These are phyloP conservation scores for Cephonodes hylas DNA, from an alignment of 2,888 invertebrate species.

Conservation along the genomic window DNA sequence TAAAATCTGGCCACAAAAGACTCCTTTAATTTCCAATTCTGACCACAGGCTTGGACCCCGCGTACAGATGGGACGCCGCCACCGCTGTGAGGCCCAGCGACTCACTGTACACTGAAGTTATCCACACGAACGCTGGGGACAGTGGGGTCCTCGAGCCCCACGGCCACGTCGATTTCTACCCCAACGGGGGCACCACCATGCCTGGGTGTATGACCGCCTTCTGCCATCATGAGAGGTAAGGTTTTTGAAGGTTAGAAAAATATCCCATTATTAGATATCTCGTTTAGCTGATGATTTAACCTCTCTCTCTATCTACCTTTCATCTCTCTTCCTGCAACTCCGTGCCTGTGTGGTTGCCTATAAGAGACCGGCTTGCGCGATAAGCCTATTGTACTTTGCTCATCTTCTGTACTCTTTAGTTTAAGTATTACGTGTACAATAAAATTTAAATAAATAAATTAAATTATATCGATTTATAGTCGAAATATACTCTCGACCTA, in stretches of 20 bases:
- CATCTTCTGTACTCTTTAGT: too few species aligned
- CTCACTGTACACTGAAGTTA: constrained; percentile 43
- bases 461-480: too few species aligned
- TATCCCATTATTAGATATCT: too few species aligned
- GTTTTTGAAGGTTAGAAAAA: background rate
- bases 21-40: background rate
- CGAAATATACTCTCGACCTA: too few species aligned
- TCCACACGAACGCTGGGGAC: constrained; percentile 44
- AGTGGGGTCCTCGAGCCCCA: constrained; percentile 34
- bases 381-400: too few species aligned
- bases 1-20: background rate
- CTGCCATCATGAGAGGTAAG: constrained; percentile 47
- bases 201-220: constrained; percentile 41
- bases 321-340: too few species aligned
- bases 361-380: too few species aligned
- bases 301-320: too few species aligned
- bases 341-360: too few species aligned
- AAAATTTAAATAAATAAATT: too few species aligned
- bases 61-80: constrained; percentile 37
- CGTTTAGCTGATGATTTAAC: too few species aligned
- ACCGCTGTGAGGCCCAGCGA: constrained; percentile 35
- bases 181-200: constrained; percentile 41
- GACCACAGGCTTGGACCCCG: constrained; percentile 44
- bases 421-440: too few species aligned
- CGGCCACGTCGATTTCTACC: constrained; percentile 46